Evolutionary conservation across 92 coral and sea anemone species (phyloP), one percentile per base, ranked within the genome.

Genomic region (Meandrina meandrites): DNA sequence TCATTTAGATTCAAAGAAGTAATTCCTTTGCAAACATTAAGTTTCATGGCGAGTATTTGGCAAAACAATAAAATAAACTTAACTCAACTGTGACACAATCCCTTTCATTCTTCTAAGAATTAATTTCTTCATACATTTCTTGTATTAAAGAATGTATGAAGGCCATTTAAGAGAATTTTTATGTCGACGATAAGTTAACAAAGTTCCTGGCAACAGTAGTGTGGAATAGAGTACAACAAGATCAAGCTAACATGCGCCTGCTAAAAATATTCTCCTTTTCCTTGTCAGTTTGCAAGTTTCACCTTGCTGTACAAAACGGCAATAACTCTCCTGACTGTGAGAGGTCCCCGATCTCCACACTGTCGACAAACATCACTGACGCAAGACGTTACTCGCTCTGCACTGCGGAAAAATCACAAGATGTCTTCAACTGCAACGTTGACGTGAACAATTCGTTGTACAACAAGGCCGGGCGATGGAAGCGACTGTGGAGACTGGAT

Each of bases 401-500:
- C 67, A 40, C 82, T 14, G 67, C 7, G 67, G 64, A 58, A 12
- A 28, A 13, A 32, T 15, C 66, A 22, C 31, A 31, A 45, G 53
- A 85, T 17, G 75, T 85, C 50, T 12, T 64, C 53, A 78, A 68
- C 75, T 85, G 88, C 66, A 62, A 78, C 13, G 22, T 62, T 19
- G 50, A 60, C 47, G 12, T 13, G 19, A 58, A 18, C 21, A 66
- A 47, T 3, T 22, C 76, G 14, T 21, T 24, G 48, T 85, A 62
- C 53, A 57, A 27, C 4, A 24, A 76, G 47, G 68, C 78, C 36
- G 88, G 88, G 32, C 82, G 76, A 31, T 85, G 88, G 88, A 48
- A 30, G 30, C 73, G 22, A 28, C 69, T 85, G 83, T 76, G 76
- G 88, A 31, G 66, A 62, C 34, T 77, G 82, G 75, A 22, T 24